These are phyloP conservation scores for Heliconius hortense DNA, from an alignment of 2,888 invertebrate species.

Conservation along the genomic window DNA sequence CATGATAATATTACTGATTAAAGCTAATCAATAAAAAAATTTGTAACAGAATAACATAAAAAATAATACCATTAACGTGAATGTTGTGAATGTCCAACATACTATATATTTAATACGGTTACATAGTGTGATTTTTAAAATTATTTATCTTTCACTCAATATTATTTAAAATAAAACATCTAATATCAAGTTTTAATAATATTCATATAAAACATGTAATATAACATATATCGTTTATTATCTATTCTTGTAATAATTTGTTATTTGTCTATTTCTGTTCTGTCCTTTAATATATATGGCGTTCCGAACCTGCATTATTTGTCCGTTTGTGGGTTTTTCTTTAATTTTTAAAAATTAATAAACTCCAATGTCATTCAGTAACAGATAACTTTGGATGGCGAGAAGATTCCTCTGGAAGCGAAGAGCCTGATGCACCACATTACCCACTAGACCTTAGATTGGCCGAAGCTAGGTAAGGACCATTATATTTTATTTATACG, in stretches of 20 bases:
- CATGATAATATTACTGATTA: neutral
- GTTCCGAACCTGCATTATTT: too few species aligned
- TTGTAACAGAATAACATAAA: neutral
- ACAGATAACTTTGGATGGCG: conserved; percentile 73
- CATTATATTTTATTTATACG: too few species aligned
- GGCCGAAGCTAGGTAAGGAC: conserved; percentile 72
- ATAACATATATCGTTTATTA: neutral
- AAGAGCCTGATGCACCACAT: conserved; percentile 71
- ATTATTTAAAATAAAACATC: neutral
- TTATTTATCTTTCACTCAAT: too few species aligned
- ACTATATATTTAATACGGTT: too few species aligned
- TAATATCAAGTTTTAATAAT: too few species aligned
- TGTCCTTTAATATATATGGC: too few species aligned
- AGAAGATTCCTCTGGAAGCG: conserved; percentile 78
- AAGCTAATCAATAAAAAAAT: neutral
- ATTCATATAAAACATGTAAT: too few species aligned
- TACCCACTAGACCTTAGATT: conserved; percentile 76
- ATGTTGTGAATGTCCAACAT: neutral
- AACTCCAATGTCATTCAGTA: conserved; percentile 49
- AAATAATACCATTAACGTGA: neutral
- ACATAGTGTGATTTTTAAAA: too few species aligned
- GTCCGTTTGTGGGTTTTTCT: neutral
- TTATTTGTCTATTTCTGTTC: neutral
- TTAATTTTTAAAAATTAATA: neutral
- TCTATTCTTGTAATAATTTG: neutral